Conservation (phyloP, 2,888 invertebrate species). For the Lepidocyrtoides sp. region DNA sequence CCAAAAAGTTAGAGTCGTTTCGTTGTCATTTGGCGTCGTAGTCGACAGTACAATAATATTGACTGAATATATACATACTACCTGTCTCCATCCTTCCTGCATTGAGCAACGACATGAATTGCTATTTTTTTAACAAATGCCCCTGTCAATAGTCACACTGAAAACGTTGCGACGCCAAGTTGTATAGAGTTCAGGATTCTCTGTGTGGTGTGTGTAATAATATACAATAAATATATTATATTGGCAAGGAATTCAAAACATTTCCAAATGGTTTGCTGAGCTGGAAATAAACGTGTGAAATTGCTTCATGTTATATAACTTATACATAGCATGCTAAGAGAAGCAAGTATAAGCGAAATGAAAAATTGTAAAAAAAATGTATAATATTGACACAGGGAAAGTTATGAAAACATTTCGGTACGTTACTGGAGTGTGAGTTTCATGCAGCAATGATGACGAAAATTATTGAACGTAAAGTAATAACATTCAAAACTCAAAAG, state of each 20-base stretch:
- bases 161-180: not conserved
- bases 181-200: too few relatives aligned
- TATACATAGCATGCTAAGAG: not conserved
- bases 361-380: not conserved
- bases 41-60: constrained; percentile 9
- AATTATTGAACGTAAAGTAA: not conserved
- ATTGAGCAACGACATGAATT: not conserved
- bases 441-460: too few relatives aligned
- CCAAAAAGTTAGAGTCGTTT: constrained; percentile 39
- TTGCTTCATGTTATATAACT: constrained; percentile 7
- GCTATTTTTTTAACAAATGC: not conserved
- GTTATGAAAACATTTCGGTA: too few relatives aligned
- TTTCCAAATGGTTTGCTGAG: constrained; percentile 54
- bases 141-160: not conserved
- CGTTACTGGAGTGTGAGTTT: not conserved
- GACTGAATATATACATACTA: constrained; percentile 23
- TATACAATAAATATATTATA: not conserved
- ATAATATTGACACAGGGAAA: too few relatives aligned
- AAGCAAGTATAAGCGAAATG: not conserved
- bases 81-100: constrained; percentile 42
- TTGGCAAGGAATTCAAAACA: constrained; percentile 49
- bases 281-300: constrained; percentile 14
- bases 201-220: too few relatives aligned
- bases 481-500: too few relatives aligned
- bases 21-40: not conserved